phyloP scores from a whole-genome alignment of 2,797 vertebrate species.

The Danio tinwini region DNA sequence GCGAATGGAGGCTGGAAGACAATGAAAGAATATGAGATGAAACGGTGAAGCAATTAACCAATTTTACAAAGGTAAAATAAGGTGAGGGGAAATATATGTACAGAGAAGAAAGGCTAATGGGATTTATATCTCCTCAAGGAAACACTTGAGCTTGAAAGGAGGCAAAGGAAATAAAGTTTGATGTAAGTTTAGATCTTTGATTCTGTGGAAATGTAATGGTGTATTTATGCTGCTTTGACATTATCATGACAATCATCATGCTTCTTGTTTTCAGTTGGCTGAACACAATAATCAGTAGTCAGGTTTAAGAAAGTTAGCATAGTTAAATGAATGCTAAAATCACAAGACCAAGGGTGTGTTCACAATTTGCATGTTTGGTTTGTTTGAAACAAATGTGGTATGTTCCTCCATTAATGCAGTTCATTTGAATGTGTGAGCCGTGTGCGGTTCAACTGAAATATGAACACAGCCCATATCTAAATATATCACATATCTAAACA shows the following conservation, averaged over 20 bases:
- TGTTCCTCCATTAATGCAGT: neutral
- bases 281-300: neutral
- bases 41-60: constrained; percentile 24
- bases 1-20: constrained; percentile 18
- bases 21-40: constrained; percentile 19
- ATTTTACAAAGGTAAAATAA: neutral
- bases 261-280: neutral
- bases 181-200: constrained; percentile 5
- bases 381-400: neutral
- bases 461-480: no score
- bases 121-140: constrained; percentile 7
- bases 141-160: constrained; percentile 2
- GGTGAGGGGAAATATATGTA: constrained; percentile 57
- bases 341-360: neutral
- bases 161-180: neutral
- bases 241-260: neutral
- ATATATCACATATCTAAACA: no score
- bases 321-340: constrained; percentile 15
- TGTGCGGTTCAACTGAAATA: neutral
- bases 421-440: no score
- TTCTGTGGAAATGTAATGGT: neutral
- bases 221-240: neutral
- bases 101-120: constrained; percentile 10
- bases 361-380: no score
- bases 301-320: neutral